Base-by-base conservation (phyloP, 2,797 vertebrate species). In the Sandelia bainsii region DNA sequence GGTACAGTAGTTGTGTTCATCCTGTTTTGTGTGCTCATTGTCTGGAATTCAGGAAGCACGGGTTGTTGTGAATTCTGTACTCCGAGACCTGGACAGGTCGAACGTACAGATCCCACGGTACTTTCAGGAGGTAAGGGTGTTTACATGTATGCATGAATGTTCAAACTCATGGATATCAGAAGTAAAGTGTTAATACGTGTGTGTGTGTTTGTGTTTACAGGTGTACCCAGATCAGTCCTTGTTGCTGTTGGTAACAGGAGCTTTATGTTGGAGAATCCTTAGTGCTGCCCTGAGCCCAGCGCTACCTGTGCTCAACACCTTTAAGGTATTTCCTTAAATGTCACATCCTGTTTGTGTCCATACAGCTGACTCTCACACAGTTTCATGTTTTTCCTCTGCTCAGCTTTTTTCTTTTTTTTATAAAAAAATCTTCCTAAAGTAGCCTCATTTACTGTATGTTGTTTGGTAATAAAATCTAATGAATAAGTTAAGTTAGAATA, bases 161-260 rank as follows among this genome's bases (percentile, higher is more conserved):
- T 50, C 6, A 10, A 9, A 51, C 27, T 27, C 6, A 1, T 3
- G 0, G 9, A 5, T 4, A 8, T 20, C 8, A 4, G 7, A 12
- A 10, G 8, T 37, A 6, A 45, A 1, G 25, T 19, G 1, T 19
- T 9, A 44, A 7, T 10, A 16, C 25, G 1, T 17, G 13, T 56
- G 22, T 56, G 22, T 57, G 48, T 39, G 29, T 61, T 19, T 77
- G 34, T 84, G 25, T 77, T 59, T 17, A 1, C 82, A 95, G 94
- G 73, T 40, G 32, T 93, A 90, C 62, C 92, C 93, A 16, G 82
- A 93, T 44, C 94, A 94, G 82, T 88, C 92, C 6, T 45, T 94
- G 77, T 58, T 95, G 66, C 80, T 94, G 27, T 69, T 95, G 81
- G 86, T 91, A 12, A 93, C 87, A 0, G 90, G 91, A 20, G 94